phyloP scores from a whole-genome alignment of 2,888 invertebrate species.

The Megalurothrips usitatus region DNA sequence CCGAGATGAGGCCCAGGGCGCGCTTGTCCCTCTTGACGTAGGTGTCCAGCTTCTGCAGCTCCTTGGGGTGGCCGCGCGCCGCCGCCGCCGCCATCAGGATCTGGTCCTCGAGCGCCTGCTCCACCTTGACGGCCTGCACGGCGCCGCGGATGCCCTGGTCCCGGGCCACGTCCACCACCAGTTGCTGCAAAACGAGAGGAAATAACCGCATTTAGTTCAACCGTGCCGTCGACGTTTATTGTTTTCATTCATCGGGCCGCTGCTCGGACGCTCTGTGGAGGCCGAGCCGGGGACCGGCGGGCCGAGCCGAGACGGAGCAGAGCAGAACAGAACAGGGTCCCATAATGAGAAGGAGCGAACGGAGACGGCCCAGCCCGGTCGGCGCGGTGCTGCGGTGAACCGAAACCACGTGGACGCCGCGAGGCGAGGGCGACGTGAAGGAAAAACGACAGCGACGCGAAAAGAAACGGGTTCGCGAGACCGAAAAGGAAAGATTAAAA shows the following conservation, averaged over 20 bases:
- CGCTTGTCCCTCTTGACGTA: slow-evolving; percentile 40
- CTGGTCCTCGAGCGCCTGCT: slow-evolving; percentile 38
- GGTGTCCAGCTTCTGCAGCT: slow-evolving; percentile 37
- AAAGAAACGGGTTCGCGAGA: too few relatives aligned
- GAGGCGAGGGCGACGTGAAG: background rate
- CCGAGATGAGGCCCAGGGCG: slow-evolving; percentile 39
- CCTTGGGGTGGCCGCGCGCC: slow-evolving; percentile 34
- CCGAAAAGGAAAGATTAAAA: background rate
- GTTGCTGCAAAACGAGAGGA: slow-evolving; percentile 33
- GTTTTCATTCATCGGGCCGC: too few relatives aligned
- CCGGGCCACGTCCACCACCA: slow-evolving; percentile 37
- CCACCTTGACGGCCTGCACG: slow-evolving; percentile 37
- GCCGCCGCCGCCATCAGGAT: slow-evolving; percentile 38
- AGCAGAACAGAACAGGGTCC: too few relatives aligned
- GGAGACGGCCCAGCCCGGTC: too few relatives aligned
- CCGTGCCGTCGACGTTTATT: too few relatives aligned
- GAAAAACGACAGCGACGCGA: background rate
- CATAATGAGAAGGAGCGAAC: too few relatives aligned
- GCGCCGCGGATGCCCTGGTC: slow-evolving; percentile 35
- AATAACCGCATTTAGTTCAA: background rate
- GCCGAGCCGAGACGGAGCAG: too few relatives aligned
- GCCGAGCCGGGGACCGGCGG: too few relatives aligned
- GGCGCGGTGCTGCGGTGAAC: too few relatives aligned
- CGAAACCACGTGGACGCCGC: too few relatives aligned
- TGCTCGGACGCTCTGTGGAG: too few relatives aligned